Evolutionary conservation across 23 tunicate genomes (phyloP).

Genomic region (Aplidium turbinatum): DNA sequence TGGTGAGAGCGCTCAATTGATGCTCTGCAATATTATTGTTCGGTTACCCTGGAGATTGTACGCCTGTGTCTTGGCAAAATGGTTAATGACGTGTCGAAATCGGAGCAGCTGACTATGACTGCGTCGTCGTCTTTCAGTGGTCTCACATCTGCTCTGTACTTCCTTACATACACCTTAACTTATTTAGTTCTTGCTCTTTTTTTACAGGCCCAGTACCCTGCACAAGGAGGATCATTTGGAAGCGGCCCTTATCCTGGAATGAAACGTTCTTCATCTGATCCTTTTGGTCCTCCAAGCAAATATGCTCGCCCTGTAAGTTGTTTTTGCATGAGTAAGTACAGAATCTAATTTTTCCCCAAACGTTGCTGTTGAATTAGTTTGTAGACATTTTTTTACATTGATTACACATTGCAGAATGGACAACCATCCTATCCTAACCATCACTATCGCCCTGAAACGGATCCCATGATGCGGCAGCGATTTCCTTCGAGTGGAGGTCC

Average conservation of each 20-base stretch:
- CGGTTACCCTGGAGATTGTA: too few species aligned
- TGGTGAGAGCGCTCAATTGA: too few species aligned
- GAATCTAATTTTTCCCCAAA: not conserved
- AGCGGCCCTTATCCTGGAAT: constrained; percentile 42
- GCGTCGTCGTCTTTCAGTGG: too few species aligned
- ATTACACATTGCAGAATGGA: constrained; percentile 16
- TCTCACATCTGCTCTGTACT: too few species aligned
- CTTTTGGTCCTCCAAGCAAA: constrained; percentile 77
- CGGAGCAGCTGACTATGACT: too few species aligned
- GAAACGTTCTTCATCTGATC: constrained; percentile 56
- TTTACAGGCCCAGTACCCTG: constrained; percentile 3
- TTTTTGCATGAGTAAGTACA: not conserved
- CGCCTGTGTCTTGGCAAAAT: too few species aligned
- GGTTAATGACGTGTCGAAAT: too few species aligned
- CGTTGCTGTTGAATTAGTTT: not conserved
- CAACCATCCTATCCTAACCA: constrained; percentile 9
- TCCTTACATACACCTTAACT: too few species aligned
- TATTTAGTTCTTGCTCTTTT: constrained; percentile 1
- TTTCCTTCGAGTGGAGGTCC: not conserved
- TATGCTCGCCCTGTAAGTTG: constrained; percentile 60
- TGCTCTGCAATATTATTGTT: not conserved
- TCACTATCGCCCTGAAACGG: constrained; percentile 12
- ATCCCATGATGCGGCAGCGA: constrained; percentile 13
- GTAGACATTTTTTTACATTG: not conserved
- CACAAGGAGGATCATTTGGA: too few species aligned